Conservation (phyloP, 2,888 invertebrate genomes). For the Sarcophaga subvicina region DNA sequence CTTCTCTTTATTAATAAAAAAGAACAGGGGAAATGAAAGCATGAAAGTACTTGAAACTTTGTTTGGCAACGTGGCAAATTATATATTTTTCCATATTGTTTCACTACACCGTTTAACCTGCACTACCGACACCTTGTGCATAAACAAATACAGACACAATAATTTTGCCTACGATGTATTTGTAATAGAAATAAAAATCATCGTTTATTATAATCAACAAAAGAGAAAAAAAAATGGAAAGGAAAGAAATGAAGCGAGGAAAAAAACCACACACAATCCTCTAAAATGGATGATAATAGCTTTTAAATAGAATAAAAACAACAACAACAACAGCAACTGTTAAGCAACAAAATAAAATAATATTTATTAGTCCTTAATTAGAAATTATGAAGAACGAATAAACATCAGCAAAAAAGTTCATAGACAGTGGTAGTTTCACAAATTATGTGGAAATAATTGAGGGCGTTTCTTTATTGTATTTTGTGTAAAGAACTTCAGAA, state of each 20-base stretch:
- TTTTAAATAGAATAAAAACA: constrained; percentile 13
- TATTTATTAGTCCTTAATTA: constrained; percentile 38
- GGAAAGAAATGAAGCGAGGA: neutral
- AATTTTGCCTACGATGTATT: neutral
- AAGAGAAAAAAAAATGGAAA: neutral
- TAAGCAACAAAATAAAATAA: constrained; percentile 4
- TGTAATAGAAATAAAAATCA: neutral
- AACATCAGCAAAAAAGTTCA: neutral
- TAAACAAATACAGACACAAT: constrained; percentile 4
- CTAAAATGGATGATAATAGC: constrained; percentile 27
- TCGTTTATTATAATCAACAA: constrained; percentile 34
- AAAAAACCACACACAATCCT: neutral
- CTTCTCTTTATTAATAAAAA: neutral
- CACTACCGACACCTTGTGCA: too few relatives aligned
- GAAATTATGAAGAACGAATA: constrained; percentile 33
- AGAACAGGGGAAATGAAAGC: neutral
- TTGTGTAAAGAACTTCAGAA: neutral
- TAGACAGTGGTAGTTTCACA: neutral
- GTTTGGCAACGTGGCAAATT: constrained; percentile 28
- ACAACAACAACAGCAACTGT: constrained; percentile 11
- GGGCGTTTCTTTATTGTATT: neutral
- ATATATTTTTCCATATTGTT: neutral
- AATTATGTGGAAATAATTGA: constrained; percentile 23
- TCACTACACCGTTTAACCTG: neutral
- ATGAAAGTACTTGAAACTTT: constrained; percentile 23